A percentile compares a stretch with the other conserved stretches of the same genome.
These are phyloP conservation scores for Callaeas wilsoni DNA, from an alignment of 2,113 vertebrate genomes.

Conservation along the genomic window DNA sequence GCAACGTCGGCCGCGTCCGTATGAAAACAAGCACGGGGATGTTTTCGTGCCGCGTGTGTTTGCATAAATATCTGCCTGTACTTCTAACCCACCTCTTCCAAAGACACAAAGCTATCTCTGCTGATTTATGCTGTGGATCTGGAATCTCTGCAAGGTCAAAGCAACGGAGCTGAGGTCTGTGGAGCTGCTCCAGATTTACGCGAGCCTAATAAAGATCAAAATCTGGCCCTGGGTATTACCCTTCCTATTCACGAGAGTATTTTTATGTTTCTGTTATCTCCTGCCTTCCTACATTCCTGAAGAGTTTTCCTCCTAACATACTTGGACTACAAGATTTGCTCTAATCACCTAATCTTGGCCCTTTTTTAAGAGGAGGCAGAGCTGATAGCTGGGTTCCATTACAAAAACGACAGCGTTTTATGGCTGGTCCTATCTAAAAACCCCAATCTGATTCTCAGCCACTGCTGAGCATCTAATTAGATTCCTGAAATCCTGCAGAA, in stretches of 20 bases:
- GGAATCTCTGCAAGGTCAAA: constrained; percentile 40
- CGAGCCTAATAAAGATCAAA: constrained; percentile 52
- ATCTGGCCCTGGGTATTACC: constrained; percentile 28
- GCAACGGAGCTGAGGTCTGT: constrained; percentile 18
- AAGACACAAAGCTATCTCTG: background rate
- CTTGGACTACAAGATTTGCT: constrained; percentile 8
- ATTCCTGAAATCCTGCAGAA: background rate
- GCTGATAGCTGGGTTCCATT: background rate
- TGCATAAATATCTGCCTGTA: constrained; percentile 5
- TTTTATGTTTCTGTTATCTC: constrained; percentile 50
- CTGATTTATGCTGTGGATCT: constrained; percentile 11
- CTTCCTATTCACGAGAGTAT: constrained; percentile 16
- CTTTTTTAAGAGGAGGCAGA: background rate
- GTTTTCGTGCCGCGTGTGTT: background rate
- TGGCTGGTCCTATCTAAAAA: background rate
- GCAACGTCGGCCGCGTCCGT: background rate
- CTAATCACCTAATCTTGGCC: constrained; percentile 14
- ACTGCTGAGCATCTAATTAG: background rate
- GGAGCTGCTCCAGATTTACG: constrained; percentile 54
- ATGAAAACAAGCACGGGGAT: background rate
- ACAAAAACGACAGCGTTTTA: background rate
- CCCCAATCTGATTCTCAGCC: background rate
- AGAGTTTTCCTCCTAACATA: constrained; percentile 36
- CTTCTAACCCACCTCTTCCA: constrained; percentile 1
- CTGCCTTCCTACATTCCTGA: constrained; percentile 40